Base-by-base conservation (phyloP, 1,140 invertebrate genomes). In the Euura lappo region DNA sequence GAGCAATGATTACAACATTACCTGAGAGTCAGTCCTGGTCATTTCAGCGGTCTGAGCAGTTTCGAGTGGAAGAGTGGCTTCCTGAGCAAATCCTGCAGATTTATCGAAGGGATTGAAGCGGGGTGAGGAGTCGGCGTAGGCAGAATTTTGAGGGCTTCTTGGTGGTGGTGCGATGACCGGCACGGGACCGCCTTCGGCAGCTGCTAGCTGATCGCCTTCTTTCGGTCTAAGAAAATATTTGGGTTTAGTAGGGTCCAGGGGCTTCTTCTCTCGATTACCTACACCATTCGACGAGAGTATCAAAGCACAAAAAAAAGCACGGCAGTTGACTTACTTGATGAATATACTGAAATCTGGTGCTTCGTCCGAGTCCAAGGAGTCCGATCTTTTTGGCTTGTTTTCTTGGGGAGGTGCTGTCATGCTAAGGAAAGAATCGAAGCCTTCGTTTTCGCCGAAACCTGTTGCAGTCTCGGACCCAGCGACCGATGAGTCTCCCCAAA, bases 371-470 rank as follows among this genome's bases (percentile, higher is more conserved):
- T 96, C 95, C 44, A 88, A 90, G 0, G 94, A 95, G 11, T 91
- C 91, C 46, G 88, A 86, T 80, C 91, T 89, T n/a, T 91, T 90
- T 2, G 91, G 81, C 45, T 83, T 87, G 60, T 88, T 79, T 11
- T 91, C 90, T 6, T 89, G 87, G 0, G 89, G 93, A 66, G 93
- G 94, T 60, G 93, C 94, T 72, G 92, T 92, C 90, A 96, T 91
- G 10, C 92, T 91, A 64, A 97, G 85, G 87, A 97, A 97, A 2
- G 94, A 90, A 82, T 98, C 96, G 81, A 95, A 96, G 46, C 90
- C 90, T 69, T 94, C 94, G n/a, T 91, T 89, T 72, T 93, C 89
- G 5, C 88, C 91, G 72, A 94, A 94, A 2, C 93, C 93, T 47
- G 86, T 87, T 11, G 86, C 87, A 2, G 80, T 84, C 10, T 89